Evolutionary conservation across 2,113 vertebrate genomes (phyloP).

Genomic region (Nycticebus coucang): DNA sequence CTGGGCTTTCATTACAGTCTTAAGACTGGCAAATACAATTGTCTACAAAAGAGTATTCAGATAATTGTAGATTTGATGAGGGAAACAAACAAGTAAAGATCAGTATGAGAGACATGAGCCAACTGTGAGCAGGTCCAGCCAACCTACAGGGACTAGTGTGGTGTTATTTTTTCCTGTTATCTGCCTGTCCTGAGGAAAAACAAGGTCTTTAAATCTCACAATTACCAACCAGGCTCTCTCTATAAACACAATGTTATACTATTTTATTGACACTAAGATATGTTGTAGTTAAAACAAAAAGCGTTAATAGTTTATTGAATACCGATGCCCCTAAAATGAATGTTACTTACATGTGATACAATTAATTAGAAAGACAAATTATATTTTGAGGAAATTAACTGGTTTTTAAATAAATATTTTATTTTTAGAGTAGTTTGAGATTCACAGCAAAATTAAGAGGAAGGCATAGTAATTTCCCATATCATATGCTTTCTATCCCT

Average conservation of each 20-base stretch:
- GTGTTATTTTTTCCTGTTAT: neutral
- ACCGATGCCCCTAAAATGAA: conserved; percentile 44
- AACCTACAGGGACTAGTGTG: neutral
- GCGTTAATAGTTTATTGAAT: neutral
- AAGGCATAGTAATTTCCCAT: neutral
- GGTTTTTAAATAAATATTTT: conserved; percentile 63
- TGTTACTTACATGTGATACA: conserved; percentile 30
- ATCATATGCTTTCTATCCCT: neutral
- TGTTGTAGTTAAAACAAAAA: neutral
- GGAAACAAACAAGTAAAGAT: neutral
- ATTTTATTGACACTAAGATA: neutral
- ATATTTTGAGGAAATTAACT: conserved; percentile 71
- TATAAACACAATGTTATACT: neutral
- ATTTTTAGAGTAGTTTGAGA: neutral
- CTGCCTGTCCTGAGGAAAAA: neutral
- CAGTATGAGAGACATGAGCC: neutral
- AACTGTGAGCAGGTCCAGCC: fast-evolving
- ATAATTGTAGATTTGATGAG: neutral
- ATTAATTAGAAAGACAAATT: conserved; percentile 77
- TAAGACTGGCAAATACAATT: neutral
- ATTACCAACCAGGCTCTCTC: neutral
- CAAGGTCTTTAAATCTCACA: neutral
- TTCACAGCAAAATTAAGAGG: neutral
- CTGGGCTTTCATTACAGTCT: neutral
- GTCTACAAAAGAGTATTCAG: neutral